Evolutionary conservation across 1,140 invertebrate species (phyloP).

Genomic region (Diachasma alloeum): DNA sequence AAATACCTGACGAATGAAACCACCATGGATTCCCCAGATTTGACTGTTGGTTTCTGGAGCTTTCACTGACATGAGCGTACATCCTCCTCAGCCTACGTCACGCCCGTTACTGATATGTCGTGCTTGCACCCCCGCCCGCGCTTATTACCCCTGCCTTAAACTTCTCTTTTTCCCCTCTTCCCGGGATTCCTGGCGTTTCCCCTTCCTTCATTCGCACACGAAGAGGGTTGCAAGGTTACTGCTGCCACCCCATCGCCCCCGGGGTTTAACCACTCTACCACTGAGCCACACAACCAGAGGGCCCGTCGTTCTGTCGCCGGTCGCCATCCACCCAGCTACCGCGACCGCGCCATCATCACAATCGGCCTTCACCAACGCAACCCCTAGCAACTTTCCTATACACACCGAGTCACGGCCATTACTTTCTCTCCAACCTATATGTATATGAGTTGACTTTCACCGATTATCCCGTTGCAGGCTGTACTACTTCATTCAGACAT

Average conservation of each 20-base stretch:
- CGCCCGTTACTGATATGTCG: slow-evolving; percentile 61
- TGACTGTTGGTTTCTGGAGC: slow-evolving; percentile 59
- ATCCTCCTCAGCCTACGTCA: slow-evolving; percentile 64
- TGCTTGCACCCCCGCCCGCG: slow-evolving; percentile 46
- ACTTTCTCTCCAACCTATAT: slow-evolving; percentile 22
- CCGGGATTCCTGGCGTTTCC: slow-evolving; percentile 50
- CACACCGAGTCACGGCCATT: slow-evolving; percentile 46
- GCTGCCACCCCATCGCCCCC: slow-evolving; percentile 32
- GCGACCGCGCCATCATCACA: not conserved
- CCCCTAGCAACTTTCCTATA: slow-evolving; percentile 39
- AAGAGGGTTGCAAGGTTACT: slow-evolving; percentile 62
- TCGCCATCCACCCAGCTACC: not conserved
- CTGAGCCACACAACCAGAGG: slow-evolving; percentile 10
- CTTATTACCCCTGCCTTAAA: slow-evolving; percentile 36
- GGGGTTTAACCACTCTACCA: slow-evolving; percentile 29
- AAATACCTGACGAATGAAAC: slow-evolving; percentile 58
- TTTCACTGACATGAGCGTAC: slow-evolving; percentile 62
- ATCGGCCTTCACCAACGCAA: slow-evolving; percentile 9
- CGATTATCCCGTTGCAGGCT: not conserved
- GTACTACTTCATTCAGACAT: not conserved
- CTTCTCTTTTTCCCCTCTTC: slow-evolving; percentile 36
- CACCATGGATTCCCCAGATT: slow-evolving; percentile 62
- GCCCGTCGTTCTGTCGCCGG: slow-evolving; percentile 30
- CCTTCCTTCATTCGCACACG: slow-evolving; percentile 45
- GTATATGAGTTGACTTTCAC: not conserved